Evolutionary conservation across 2,888 invertebrate species (phyloP), one percentile per base, ranked within the genome.

Genomic region (Hyposoter dolosus): DNA sequence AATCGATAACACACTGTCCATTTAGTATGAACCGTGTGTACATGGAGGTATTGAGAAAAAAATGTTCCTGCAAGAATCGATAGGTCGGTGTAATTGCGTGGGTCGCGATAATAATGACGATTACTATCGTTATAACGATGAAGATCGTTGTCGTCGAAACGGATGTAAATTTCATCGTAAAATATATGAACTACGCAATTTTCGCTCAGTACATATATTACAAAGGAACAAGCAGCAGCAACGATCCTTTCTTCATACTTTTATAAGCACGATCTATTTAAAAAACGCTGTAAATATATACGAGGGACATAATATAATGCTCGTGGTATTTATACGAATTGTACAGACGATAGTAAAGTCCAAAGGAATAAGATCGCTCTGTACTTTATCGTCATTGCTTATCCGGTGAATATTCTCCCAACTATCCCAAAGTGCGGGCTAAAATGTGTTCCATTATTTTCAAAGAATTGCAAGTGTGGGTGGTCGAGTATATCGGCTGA

Each of bases 1-100:
- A 28, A 28, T 5, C 40, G 40, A 40, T 40, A 40, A 40, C 40
- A 40, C 9, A 40, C 40, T 40, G 40, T 40, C 40, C 40, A 56
- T 56, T 56, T 12, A 23, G 56, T 23, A 12, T 4, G 60, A 75
- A 71, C 50, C 71, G 56, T 47, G 66, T 45, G 2, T 47, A 60
- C 5, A 50, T 15, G 23, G 47, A 28, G 71, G 56, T 69, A 43
- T 5, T 15, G 40, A 74, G 47, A 43, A 74, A 81, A 35, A 47
- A 45, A 66, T 82, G 69, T 82, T 75, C 45, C 45, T 53, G 50
- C 12, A 35, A 43, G 63, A 78, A 74, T 50, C 82, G 74, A 82
- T 68, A 50, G 50, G 45, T 78, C 78, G 83, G 72, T 74, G 45
- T 32, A 65, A 78, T 66, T 65, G 85, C 85, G 85, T 85, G 85